These are phyloP conservation scores for Neodontobutis hainanensis DNA, from an alignment of 2,113 vertebrate species.

Conservation along the genomic window DNA sequence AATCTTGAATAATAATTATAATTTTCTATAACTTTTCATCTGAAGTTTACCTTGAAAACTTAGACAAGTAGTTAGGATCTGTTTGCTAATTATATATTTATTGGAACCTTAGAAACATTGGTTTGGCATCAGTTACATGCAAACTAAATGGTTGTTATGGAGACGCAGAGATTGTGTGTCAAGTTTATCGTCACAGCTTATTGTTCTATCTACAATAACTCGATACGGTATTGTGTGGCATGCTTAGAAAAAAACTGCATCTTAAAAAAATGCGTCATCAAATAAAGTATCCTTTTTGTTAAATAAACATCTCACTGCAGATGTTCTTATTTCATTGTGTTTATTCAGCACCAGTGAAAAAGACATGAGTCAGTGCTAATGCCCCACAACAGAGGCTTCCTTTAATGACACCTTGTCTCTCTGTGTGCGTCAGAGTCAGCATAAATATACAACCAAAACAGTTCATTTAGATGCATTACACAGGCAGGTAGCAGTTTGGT, in stretches of 20 bases:
- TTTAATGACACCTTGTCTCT: constrained; percentile 6
- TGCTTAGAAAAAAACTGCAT: neutral
- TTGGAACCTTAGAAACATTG: neutral
- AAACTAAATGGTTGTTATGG: neutral
- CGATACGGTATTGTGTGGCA: neutral
- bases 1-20: too few species aligned
- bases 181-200: neutral
- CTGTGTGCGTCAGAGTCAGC: neutral
- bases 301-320: too few species aligned
- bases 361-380: neutral
- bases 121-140: too few species aligned
- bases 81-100: neutral
- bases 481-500: constrained; percentile 5
- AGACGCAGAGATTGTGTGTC: neutral
- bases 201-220: neutral
- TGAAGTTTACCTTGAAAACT: too few species aligned
- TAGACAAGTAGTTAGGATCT: too few species aligned
- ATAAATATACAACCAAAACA: too few species aligned
- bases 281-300: too few species aligned
- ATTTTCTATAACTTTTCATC: too few species aligned
- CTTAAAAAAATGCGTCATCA: too few species aligned
- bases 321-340: constrained; percentile 3
- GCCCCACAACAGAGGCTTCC: neutral
- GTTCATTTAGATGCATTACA: neutral
- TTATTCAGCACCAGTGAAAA: constrained; percentile 16